Evolutionary conservation across 2,797 vertebrate species (phyloP), one percentile per base, ranked within the genome.

Genomic region (Crenuchus spilurus): DNA sequence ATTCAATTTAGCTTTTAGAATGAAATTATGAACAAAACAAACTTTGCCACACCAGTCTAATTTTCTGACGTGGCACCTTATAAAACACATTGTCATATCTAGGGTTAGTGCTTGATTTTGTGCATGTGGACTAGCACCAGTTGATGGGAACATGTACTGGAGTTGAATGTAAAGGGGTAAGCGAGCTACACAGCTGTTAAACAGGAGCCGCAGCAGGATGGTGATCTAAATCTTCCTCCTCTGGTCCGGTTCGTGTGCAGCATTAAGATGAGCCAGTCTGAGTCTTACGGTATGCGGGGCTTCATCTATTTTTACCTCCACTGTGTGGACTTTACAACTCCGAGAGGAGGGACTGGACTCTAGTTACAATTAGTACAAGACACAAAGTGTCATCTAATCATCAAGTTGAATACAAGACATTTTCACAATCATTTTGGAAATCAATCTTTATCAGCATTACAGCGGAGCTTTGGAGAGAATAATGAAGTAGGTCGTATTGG

Each of bases 251-350:
- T 20, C 16, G 33, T 57, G 54, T 22, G 26, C 57, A 60, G 20
- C 57, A 60, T 39, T 84, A 89, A 88, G 87, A 87, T 76, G 88
- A 90, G 85, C 89, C 87, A 77, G 30, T 89, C 85, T 84, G 78
- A 84, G 88, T 80, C 88, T 90, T 80, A 86, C 80, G 84, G 82
- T 88, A 90, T 89, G 88, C 16, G 22, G 51, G 42, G 82, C 82
- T 88, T 84, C 84, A 78, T 85, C 89, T 91, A 88, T 90, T 90
- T 91, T 87, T 90, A 91, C 88, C 84, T 76, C 74, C 82, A 84
- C 87, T 80, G 70, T 86, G 84, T 77, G 76, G 82, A 74, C 83
- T 31, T 65, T 69, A 77, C 69, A 78, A 86, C 87, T 87, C 83
- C 83, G 85, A 58, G 41, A 24, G 9, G 22, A 77, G 16, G 48